These are phyloP conservation scores for Hetaerina titia DNA, from an alignment of 2,888 invertebrate genomes.

Conservation along the genomic window DNA sequence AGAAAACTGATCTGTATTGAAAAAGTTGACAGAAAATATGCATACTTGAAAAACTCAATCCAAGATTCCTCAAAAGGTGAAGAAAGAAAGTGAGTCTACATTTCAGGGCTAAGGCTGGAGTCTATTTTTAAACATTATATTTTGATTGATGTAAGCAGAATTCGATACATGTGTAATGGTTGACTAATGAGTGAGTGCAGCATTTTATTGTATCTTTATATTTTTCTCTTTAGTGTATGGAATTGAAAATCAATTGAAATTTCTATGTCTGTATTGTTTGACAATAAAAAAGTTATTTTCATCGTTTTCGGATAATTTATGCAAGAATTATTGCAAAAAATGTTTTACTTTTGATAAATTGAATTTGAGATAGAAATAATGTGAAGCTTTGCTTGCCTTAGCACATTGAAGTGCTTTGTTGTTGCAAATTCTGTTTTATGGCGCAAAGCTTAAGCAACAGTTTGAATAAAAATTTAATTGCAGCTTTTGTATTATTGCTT, in stretches of 20 bases:
- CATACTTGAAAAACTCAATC: too few relatives aligned
- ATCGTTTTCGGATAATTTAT: conserved; percentile 31
- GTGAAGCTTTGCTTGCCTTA: conserved; percentile 59
- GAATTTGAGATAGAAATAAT: conserved; percentile 45
- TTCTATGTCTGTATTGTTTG: conserved; percentile 54
- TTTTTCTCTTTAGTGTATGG: conserved; percentile 37
- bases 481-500: not conserved
- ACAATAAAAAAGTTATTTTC: conserved; percentile 53
- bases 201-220: conserved; percentile 43
- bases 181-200: not conserved
- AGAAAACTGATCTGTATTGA: too few relatives aligned
- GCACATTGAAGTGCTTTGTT: conserved; percentile 43
- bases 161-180: not conserved
- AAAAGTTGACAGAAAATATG: too few relatives aligned
- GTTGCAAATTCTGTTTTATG: conserved; percentile 59
- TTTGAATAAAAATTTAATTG: conserved; percentile 28
- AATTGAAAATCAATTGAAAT: conserved; percentile 21
- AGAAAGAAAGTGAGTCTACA: too few relatives aligned
- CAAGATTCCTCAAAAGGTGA: too few relatives aligned
- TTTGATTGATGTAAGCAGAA: conserved; percentile 30
- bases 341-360: conserved; percentile 32
- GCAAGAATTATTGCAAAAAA: conserved; percentile 9
- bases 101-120: too few relatives aligned
- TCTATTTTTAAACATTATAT: too few relatives aligned
- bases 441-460: conserved; percentile 60